Conservation (phyloP, 2,888 invertebrate species). For the Athalia rosae region DNA sequence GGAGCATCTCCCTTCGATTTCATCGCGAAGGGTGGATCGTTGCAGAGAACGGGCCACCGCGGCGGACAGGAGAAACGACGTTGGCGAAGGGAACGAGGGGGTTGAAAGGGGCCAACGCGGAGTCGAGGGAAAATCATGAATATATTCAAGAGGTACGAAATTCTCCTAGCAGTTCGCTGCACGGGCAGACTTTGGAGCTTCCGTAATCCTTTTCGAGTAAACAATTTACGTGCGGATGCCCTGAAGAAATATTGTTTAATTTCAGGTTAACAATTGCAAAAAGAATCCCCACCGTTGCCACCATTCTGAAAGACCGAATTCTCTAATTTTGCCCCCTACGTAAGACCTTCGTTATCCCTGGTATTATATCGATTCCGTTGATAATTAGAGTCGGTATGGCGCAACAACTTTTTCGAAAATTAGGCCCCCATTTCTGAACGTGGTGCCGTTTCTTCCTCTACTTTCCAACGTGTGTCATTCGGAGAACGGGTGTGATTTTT, state of each 20-base stretch:
- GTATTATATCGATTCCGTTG: conserved; percentile 9
- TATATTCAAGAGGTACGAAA: conserved; percentile 62
- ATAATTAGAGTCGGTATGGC: conserved; percentile 15
- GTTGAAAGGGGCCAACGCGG: conserved; percentile 21
- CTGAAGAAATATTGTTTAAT: conserved; percentile 52
- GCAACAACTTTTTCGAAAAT: neutral
- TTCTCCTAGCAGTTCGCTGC: conserved; percentile 52
- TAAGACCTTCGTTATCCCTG: conserved; percentile 11
- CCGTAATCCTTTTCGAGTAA: conserved; percentile 50
- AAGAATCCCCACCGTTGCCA: conserved; percentile 14
- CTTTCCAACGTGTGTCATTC: too few relatives aligned
- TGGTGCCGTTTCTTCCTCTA: too few relatives aligned
- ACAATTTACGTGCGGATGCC: conserved; percentile 55
- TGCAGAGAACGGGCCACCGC: neutral
- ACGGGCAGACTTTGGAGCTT: conserved; percentile 36
- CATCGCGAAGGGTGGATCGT: conserved; percentile 15
- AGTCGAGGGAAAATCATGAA: conserved; percentile 58
- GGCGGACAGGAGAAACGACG: conserved; percentile 22
- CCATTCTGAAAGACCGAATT: conserved; percentile 6
- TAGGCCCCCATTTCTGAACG: neutral
- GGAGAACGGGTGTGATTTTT: too few relatives aligned
- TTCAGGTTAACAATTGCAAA: conserved; percentile 43
- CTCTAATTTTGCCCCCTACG: conserved; percentile 15
- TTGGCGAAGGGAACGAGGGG: conserved; percentile 20
- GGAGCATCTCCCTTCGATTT: conserved; percentile 27